Percentiles rank a stretch among this genome's conserved stretches.
Evolutionary conservation across 1,140 invertebrate genomes (phyloP).

Genomic region (Diprion similis): DNA sequence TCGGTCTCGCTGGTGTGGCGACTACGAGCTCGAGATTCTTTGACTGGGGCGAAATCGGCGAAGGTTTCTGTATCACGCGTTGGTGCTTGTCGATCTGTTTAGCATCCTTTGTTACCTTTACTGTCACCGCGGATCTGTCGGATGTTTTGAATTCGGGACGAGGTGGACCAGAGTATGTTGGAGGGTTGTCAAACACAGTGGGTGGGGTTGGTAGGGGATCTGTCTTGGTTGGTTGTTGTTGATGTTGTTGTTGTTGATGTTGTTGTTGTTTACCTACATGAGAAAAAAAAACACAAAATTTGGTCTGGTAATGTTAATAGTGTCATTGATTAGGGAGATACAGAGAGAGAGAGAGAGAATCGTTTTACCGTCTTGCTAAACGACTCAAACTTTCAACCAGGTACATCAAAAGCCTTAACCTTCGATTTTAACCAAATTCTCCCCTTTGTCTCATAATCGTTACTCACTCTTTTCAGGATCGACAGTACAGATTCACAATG

Average conservation of each 20-base stretch:
- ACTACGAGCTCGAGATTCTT: conserved; percentile 44
- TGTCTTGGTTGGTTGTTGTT: conserved; percentile 42
- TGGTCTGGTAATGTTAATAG: too few relatives aligned
- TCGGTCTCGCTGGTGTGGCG: conserved; percentile 49
- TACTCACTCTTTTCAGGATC: too few relatives aligned
- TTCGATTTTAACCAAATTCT: too few relatives aligned
- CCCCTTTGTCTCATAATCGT: too few relatives aligned
- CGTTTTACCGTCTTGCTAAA: too few relatives aligned
- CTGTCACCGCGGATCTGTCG: conserved; percentile 46
- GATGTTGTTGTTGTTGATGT: conserved; percentile 36
- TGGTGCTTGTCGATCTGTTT: conserved; percentile 50
- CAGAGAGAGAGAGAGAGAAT: too few relatives aligned
- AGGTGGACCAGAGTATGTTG: conserved; percentile 53
- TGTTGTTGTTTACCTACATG: conserved; percentile 47
- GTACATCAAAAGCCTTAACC: too few relatives aligned
- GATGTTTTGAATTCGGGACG: conserved; percentile 67
- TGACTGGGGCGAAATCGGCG: conserved; percentile 52
- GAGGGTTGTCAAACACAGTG: conserved; percentile 64
- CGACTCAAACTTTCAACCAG: too few relatives aligned
- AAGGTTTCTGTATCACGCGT: conserved; percentile 51
- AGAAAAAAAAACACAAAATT: conserved; percentile 29
- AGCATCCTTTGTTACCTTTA: conserved; percentile 33
- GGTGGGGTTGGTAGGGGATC: conserved; percentile 61
- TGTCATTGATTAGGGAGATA: too few relatives aligned
- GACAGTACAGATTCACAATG: too few relatives aligned